Evolutionary conservation across 2,888 invertebrate genomes (phyloP), one percentile per base, ranked within the genome.

Genomic region (Cephus pygmeus): DNA sequence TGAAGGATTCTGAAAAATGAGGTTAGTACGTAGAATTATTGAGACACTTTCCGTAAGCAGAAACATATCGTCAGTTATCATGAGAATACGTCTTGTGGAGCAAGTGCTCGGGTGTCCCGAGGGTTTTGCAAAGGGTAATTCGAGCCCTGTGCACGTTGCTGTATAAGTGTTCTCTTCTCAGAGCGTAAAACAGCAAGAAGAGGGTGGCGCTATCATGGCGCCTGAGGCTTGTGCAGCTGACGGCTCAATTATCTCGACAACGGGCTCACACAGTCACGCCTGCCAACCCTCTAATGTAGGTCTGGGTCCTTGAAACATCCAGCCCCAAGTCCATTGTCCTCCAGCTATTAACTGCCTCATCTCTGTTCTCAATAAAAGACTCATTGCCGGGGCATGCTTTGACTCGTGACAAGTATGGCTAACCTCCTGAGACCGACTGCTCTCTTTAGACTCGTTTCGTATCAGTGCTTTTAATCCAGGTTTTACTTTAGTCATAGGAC

Each of bases 191-290:
- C 33, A 40, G 73, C 74, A 36, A 73, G 79, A 76, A 68, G 79
- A 73, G 75, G 75, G 80, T 79, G 80, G 77, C 73, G 80, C 85
- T 88, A 88, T 89, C 86, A 87, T 86, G 86, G 85, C 84, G 86
- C 87, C 84, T 79, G 85, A 84, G 85, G 88, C 85, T 86, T 85
- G 84, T 91, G 91, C 90, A 89, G 89, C 89, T 91, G 91, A 91
- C 91, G 90, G 89, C 88, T 91, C 91, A 91, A 91, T 91, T 91
- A 91, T 90, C 89, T 89, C 88, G 82, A 86, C 86, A 83, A 87
- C 83, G 84, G 86, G 83, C 86, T 87, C 85, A 86, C 86, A 85
- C 87, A 89, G 87, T 89, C 88, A 88, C 88, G 87, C 89, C 87
- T 85, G 87, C 85, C 83, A 87, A 87, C 80, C 77, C 36, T n/a